These are phyloP conservation scores for Gerris lacustris DNA, from an alignment of 2,888 invertebrate species.

Conservation along the genomic window DNA sequence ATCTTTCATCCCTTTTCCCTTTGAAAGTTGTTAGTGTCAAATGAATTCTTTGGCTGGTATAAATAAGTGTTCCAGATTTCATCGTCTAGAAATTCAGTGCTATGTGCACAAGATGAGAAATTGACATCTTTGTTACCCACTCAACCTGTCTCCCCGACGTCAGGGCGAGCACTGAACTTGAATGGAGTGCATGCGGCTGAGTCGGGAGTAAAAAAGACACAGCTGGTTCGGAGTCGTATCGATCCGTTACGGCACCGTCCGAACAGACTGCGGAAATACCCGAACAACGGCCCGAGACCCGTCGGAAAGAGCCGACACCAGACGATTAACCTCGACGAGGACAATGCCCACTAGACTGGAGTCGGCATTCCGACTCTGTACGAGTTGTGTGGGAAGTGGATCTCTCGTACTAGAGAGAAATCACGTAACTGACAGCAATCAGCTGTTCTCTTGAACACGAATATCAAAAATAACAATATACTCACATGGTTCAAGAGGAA, in stretches of 20 bases:
- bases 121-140: too few relatives aligned
- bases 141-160: not conserved
- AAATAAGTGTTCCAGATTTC: too few relatives aligned
- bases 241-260: not conserved
- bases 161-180: not conserved
- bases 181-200: not conserved
- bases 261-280: not conserved
- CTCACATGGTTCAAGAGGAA: too few relatives aligned
- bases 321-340: not conserved
- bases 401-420: too few relatives aligned
- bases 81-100: too few relatives aligned
- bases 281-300: not conserved
- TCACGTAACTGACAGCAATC: too few relatives aligned
- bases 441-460: too few relatives aligned
- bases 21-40: too few relatives aligned
- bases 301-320: not conserved
- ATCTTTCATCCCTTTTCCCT: too few relatives aligned
- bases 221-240: not conserved
- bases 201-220: not conserved
- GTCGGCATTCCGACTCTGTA: not conserved
- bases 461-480: too few relatives aligned
- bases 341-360: constrained; percentile 5
- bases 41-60: too few relatives aligned
- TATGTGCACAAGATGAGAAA: too few relatives aligned
- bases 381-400: not conserved